Percentiles rank a stretch among this genome's conserved stretches.
These are phyloP conservation scores for Linepithema humile DNA, from an alignment of 1,140 invertebrate species.

Conservation along the genomic window DNA sequence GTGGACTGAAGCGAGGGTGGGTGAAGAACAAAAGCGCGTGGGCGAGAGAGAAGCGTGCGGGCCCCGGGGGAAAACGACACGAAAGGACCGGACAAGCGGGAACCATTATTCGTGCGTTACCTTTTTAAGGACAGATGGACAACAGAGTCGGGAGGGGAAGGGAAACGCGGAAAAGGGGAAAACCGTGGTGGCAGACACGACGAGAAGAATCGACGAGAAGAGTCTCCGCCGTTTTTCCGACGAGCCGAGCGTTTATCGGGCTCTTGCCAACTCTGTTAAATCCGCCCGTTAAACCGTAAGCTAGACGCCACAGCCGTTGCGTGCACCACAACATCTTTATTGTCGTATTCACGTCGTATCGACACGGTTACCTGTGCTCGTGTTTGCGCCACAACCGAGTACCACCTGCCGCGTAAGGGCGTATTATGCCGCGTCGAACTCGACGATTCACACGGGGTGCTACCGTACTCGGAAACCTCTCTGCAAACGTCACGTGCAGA, in stretches of 20 bases:
- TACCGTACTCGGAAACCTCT: conserved; percentile 53
- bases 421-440: conserved; percentile 71
- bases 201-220: background rate
- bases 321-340: background rate
- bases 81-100: conserved; percentile 13
- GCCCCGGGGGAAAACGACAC: background rate
- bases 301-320: background rate
- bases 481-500: conserved; percentile 47
- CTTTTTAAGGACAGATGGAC: conserved; percentile 28
- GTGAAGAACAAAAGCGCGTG: conserved; percentile 20
- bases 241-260: conserved; percentile 44
- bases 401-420: conserved; percentile 72
- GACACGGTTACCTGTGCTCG: conserved; percentile 41
- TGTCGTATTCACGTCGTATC: background rate
- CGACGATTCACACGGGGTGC: conserved; percentile 67
- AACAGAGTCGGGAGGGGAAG: background rate
- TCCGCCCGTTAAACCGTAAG: conserved; percentile 55
- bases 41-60: background rate
- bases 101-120: conserved; percentile 60
- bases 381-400: conserved; percentile 56
- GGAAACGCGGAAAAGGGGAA: background rate
- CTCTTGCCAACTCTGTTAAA: conserved; percentile 45
- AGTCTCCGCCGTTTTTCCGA: conserved; percentile 43
- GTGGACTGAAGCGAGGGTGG: background rate
- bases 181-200: background rate